Evolutionary conservation across 2,888 invertebrate genomes (phyloP), one percentile per base, ranked within the genome.

Genomic region (Oxystoma pomonae): DNA sequence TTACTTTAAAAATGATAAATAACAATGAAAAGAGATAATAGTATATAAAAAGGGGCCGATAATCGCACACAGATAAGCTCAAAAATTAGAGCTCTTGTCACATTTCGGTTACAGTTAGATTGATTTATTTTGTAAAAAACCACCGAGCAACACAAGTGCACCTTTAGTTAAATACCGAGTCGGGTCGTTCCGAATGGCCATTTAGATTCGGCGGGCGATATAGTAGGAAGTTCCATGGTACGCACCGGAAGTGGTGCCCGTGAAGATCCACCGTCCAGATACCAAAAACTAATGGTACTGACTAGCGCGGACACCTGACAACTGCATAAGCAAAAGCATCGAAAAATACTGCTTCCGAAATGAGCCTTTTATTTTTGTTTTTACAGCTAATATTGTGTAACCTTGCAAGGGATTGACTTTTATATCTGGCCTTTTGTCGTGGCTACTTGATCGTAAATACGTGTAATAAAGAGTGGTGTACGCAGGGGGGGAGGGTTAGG

Each of bases 201-300:
- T 74, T 74, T 74, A 73, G 74, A 74, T 73, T 67, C 68, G 69
- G 70, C 68, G 67, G 66, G 65, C 66, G 66, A 70, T 74, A 75
- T 75, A 74, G 71, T n/a, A n/a, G 3, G 71, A 72, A 73, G 72
- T 73, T 68, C 35, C 35, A 35, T 12, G 35, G 5, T 7, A 3
- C 35, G 68, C 71, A 74, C 74, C 75, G 75, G 75, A 75, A 75
- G 69, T 72, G 73, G 71, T 71, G 66, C 74, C 74, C 74, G 75
- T 75, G 74, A 75, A 75, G 75, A 75, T 75, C 71, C 72, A 69
- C 71, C 72, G 70, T 72, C 70, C 70, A 73, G 74, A 73, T 72
- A 72, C 69, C 70, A 70, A 70, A 71, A 71, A 71, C 72, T 72
- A 73, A 72, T 72, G 72, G 73, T 70, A 71, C 71, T 72, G 67